Base-by-base conservation (phyloP, 92 coral and sea anemone species). In the Pocillopora grandis region DNA sequence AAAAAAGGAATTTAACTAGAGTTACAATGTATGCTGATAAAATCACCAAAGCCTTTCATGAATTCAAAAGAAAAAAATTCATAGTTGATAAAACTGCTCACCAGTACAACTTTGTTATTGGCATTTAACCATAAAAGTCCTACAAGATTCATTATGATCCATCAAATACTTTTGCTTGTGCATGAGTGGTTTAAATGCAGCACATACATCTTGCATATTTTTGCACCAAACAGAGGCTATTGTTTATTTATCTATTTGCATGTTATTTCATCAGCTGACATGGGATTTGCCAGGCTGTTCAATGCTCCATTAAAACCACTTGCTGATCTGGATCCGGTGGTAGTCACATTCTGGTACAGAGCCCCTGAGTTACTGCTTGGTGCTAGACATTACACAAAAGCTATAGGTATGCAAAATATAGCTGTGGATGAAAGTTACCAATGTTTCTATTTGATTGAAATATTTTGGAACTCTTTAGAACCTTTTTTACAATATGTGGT, bases 241-340 rank as follows among this genome's bases (percentile, higher is more conserved):
- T 8, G 21, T 15, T 17, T 14, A 74, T 35, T 49, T 17, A 35
- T 62, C 62, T 42, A 55, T 55, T 48, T 66, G 19, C 37, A 14
- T 23, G 23, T 27, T 42, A 18, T 36, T 15, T 59, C 58, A 0
- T 8, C 89, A 96, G 99, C 99, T 87, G 99, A 96, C 64, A 96
- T 96, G 99, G 98, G 99, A 21, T 96, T 96, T 90, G 99, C 99
- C 55, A 80, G 99, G 63, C 77, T 94, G 72, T 96, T 96, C 84
- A 96, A 96, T 87, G 93, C 95, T 27, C 99, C 99, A 9, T 92
- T 96, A 31, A 96, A 96, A 77, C 99, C 99, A 21, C 84, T 96
- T 67, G 99, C 99, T 72, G 99, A 96, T 74, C 88, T 96, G 91
- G 99, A 96, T 84, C 99, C 99, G 35, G 99, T 96, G 27, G 99